Evolutionary conservation across 1,140 invertebrate genomes (phyloP).

Genomic region (Platorchestia sp.): DNA sequence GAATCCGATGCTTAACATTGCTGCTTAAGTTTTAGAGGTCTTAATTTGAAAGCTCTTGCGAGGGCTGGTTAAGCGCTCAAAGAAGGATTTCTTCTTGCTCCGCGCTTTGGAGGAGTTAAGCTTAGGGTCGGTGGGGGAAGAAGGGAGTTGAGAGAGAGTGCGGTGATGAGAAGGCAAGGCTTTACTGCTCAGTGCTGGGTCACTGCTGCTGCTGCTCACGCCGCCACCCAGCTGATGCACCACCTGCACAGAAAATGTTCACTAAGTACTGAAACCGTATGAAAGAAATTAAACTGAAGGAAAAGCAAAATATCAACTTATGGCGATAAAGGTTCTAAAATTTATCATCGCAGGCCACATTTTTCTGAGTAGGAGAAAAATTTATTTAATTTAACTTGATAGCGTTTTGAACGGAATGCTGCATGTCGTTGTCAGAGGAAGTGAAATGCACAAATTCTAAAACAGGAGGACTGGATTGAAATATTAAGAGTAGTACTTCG

Average conservation of each 20-base stretch:
- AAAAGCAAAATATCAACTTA: too few relatives aligned
- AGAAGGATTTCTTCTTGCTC: constrained; percentile 34
- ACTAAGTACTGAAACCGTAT: neutral
- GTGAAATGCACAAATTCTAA: neutral
- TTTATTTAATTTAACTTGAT: too few relatives aligned
- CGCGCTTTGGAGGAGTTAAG: neutral
- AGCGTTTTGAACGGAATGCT: too few relatives aligned
- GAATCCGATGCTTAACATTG: neutral
- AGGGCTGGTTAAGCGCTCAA: constrained; percentile 2
- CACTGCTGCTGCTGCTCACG: constrained; percentile 28
- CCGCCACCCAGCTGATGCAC: neutral
- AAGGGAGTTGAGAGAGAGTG: neutral
- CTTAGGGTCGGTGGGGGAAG: constrained; percentile 2
- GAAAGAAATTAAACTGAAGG: neutral
- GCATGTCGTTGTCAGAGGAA: too few relatives aligned
- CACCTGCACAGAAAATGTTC: neutral
- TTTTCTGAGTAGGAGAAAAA: too few relatives aligned
- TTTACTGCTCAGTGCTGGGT: constrained; percentile 15
- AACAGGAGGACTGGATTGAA: neutral
- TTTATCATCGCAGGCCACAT: too few relatives aligned
- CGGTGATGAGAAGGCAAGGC: constrained; percentile 14
- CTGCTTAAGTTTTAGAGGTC: constrained; percentile 4
- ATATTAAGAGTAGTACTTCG: neutral
- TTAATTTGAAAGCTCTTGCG: constrained; percentile 33
- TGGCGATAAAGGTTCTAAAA: too few relatives aligned